Base-by-base conservation (phyloP, 2,888 invertebrate species). In the Lasioglossum vierecki region DNA sequence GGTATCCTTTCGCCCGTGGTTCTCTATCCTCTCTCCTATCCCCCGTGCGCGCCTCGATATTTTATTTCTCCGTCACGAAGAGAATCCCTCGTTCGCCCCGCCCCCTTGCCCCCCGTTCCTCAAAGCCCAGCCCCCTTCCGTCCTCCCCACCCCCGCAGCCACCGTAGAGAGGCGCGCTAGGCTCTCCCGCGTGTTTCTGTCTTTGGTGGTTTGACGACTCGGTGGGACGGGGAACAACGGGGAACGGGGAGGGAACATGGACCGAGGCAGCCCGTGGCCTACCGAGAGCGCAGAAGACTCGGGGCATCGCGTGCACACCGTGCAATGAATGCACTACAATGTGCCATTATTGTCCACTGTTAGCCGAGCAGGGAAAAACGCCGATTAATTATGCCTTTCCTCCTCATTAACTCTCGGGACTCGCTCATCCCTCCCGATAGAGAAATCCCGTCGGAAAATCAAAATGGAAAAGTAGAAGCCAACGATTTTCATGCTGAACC, bases 301-400 rank as follows among this genome's bases (percentile, higher is more conserved):
- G 11, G n/a, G n/a, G n/a, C 57, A 30, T 63, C 30, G 63, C 63
- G 63, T 39, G 68, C 68, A 68, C 68, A 68, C 68, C 11, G 8
- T 13, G 49, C 77, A 60, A 57, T 76, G 71, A 26, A 71, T 77
- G 79, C 70, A 13, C 71, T 66, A 91, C 90, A 35, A 71, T 77
- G 79, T 57, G 26, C 71, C 53, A 91, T 90, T 89, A 87, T 86
- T 63, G 91, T 88, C 88, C 90, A 90, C 88, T 86, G 90, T 90
- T 87, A 90, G 90, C 91, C 91, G 90, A 89, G 90, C 89, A 90
- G 46, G 26, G 68, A 68, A 68, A 68, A 39, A 68, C 68, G 18
- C 68, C 35, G 68, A 68, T 68, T 68, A 68, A 68, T 68, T 35
- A 68, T 22, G 4, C 35, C 68, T 39, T 39, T 18, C 39, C 63